These are phyloP conservation scores for Enteromius treurensis DNA, from an alignment of 2,797 vertebrate species.

Conservation along the genomic window DNA sequence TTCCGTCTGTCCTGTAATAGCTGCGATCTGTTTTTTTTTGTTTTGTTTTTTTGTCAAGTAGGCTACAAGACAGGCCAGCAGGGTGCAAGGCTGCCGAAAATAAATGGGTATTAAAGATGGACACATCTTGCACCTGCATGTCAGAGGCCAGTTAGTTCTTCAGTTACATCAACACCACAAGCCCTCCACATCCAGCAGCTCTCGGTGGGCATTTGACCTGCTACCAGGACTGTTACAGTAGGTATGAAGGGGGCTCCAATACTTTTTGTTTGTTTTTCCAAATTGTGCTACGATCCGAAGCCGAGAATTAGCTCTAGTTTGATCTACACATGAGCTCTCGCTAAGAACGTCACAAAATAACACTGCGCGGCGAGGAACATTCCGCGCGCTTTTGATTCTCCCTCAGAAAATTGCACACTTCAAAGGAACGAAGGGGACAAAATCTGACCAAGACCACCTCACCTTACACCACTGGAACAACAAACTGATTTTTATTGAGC, in stretches of 20 bases:
- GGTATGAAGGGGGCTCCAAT: constrained; percentile 5
- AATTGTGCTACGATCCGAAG: constrained; percentile 38
- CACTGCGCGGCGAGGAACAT: constrained; percentile 58
- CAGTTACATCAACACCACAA: constrained; percentile 41
- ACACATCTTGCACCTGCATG: constrained; percentile 29
- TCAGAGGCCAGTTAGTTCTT: neutral
- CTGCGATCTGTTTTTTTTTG: neutral
- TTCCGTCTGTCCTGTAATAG: constrained; percentile 11
- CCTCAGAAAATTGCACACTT: constrained; percentile 65
- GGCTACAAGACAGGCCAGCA: neutral
- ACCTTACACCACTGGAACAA: constrained; percentile 53
- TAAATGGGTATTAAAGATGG: constrained; percentile 17
- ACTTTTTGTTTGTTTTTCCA: constrained; percentile 59
- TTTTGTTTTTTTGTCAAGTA: neutral
- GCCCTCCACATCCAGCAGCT: neutral
- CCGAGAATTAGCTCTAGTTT: constrained; percentile 54
- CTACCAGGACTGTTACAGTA: constrained; percentile 35
- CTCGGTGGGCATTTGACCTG: constrained; percentile 20
- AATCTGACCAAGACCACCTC: constrained; percentile 40
- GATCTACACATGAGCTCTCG: constrained; percentile 58
- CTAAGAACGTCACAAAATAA: constrained; percentile 56
- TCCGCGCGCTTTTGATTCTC: constrained; percentile 64
- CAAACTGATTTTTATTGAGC: constrained; percentile 53
- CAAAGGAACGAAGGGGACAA: constrained; percentile 57
- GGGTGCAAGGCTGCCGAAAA: constrained; percentile 8